Percentiles rank a stretch among this genome's conserved stretches.
phyloP scores from a whole-genome alignment of 1,140 invertebrate species.

The Laupala kohalensis region DNA sequence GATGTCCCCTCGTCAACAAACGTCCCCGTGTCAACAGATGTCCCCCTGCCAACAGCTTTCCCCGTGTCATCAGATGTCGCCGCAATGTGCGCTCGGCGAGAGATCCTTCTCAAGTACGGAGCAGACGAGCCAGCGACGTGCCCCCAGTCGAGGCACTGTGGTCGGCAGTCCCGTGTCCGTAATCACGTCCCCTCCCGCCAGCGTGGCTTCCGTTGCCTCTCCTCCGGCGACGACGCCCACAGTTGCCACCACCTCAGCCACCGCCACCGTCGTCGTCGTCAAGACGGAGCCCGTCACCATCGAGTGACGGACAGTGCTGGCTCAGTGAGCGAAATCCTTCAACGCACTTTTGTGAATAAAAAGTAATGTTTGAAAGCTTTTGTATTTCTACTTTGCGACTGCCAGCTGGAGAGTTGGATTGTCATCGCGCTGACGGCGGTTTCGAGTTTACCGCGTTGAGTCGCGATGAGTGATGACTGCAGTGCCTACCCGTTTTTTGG shows the following conservation, averaged over 20 bases:
- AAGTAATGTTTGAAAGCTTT: slow-evolving; percentile 1
- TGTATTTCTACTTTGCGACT: slow-evolving; percentile 5
- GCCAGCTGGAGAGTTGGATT: slow-evolving; percentile 5
- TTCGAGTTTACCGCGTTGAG: background rate
- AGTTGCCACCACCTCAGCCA: slow-evolving; percentile 16
- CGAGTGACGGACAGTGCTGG: background rate
- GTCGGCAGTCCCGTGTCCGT: slow-evolving; percentile 23
- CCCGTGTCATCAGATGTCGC: too few relatives aligned
- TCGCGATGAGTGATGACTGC: background rate
- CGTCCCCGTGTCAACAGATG: too few relatives aligned
- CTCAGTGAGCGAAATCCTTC: background rate
- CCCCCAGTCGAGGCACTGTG: slow-evolving; percentile 2
- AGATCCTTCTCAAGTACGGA: too few relatives aligned
- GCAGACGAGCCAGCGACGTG: background rate
- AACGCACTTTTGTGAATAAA: background rate
- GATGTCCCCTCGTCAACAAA: background rate
- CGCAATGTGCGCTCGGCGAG: too few relatives aligned
- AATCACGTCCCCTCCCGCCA: slow-evolving; percentile 20
- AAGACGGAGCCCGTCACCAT: slow-evolving; percentile 16
- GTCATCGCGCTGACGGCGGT: background rate
- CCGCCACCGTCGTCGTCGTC: background rate
- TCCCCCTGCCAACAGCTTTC: too few relatives aligned
- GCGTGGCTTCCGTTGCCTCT: background rate
- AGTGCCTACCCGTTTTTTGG: slow-evolving; percentile 8
- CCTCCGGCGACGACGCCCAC: slow-evolving; percentile 20